Base-by-base conservation (phyloP, 2,113 vertebrate genomes). In the Piprites chloris region DNA sequence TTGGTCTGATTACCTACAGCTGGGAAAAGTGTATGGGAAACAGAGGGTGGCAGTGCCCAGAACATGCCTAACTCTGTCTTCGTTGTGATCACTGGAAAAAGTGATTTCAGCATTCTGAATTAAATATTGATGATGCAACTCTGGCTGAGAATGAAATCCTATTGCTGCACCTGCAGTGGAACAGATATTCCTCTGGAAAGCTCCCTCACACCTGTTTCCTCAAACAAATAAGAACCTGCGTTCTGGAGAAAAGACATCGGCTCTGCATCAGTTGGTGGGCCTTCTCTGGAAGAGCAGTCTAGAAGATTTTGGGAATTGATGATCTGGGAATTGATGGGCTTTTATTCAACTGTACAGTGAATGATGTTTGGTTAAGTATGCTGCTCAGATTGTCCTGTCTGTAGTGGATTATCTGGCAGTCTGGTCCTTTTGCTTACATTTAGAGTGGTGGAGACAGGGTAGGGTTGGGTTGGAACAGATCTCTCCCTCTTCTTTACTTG, bases 391-490 rank as follows among this genome's bases (percentile, higher is more conserved):
- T 90, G 33, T 37, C 0, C 0, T 91, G 53, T 87, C 62, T 76
- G 19, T 56, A 27, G 49, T 66, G 80, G 30, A 15, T 56, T 89
- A 61, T 41, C 30, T 74, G 90, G 33, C 53, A 92, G 49, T 32
- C 39, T 0, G 0, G 24, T 62, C 19, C 33, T 87, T 89, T 87
- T 28, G 13, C 47, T 85, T 85, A 5, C 6, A 39, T 37, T 76
- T 33, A n/a, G 39, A 81, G 39, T 13, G 53, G 20, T 44, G 42
- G 17, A 1, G 2, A 72, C 46, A 80, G 33, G 55, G 28, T 35
- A 69, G 20, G 23, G 19, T 6, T 78, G 56, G 26, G 33, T 59
- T 0, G 0, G 15, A 24, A 59, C 24, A 32, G 39, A 35, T 32
- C 33, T 89, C 41, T 78, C 37, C 8, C 27, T 87, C 37, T n/a